Evolutionary conservation across 2,113 vertebrate species (phyloP), one percentile per base, ranked within the genome.

Genomic region (Probosciger aterrimus): DNA sequence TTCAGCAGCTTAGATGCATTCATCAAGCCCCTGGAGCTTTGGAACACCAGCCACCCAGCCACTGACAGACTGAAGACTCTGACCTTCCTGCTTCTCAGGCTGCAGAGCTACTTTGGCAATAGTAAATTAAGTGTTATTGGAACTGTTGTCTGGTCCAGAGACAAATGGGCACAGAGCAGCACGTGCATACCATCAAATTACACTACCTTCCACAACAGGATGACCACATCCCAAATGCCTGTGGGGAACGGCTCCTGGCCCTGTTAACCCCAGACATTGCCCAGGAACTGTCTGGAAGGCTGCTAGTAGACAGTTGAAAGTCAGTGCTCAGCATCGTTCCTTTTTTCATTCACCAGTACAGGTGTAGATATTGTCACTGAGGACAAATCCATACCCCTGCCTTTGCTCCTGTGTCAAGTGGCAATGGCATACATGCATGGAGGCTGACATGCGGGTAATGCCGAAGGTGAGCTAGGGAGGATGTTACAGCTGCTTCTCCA

Each of bases 121-220:
- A n/a, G 14, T 16, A 52, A 82, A 35, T 28, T 8, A 68, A 82
- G 63, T 23, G 27, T 46, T 90, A 60, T 50, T 79, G 71, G 65
- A 78, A 37, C 14, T 0, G 0, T 31, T 52, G 25, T 16, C 52
- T 20, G 18, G 15, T 37, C 28, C 0, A 1, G 41, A 67, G 59
- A 70, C 64, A 76, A 68, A 23, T 0, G 5, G 59, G 59, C 70
- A 68, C 22, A 6, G 50, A 92, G 69, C 16, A 78, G 35, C 86
- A 92, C 10, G 52, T 82, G 76, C 35, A 63, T 57, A 13, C 70
- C 22, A 22, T 67, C 33, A 25, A 30, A 68, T 50, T 78, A 76
- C 52, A 35, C 20, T 31, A 47, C 62, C 31, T 80, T 91, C 53
- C 57, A n/a, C 59, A 57, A 10, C 18, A 53, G 44, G 19, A 84